Base-by-base conservation (phyloP, 2,888 invertebrate species). In the Neuroscelio doddi region DNA sequence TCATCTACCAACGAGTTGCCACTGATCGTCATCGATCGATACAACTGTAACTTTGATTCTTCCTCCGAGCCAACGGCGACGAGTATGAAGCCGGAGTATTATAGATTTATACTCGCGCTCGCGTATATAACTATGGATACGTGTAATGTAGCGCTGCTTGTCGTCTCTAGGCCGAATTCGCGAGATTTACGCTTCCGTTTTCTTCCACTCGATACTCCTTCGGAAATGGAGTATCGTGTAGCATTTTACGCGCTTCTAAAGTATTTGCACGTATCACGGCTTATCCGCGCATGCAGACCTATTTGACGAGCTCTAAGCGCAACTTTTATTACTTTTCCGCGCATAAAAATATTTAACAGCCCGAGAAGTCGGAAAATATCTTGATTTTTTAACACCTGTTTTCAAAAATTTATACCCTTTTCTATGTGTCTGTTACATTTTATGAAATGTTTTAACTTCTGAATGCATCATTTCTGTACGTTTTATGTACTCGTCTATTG, bases 41-140 rank as follows among this genome's bases (percentile, higher is more conserved):
- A 2, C 10, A n/a, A 8, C 4, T 14, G 44, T 32, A 44, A 49
- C 17, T 47, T 49, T 47, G 36, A 45, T 38, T 55, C 55, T 41
- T 46, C 10, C 49, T 29, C 39, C 21, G 34, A 45, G 27, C 10
- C 50, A 49, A 34, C 41, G 58, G 10, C n/a, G 17, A 32, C 9
- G 12, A 15, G 45, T 53, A 39, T 41, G 38, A 15, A 24, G n/a
- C 32, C 21, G 9, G 17, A 53, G 49, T 32, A 36, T 9, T 32
- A 58, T 49, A 57, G 57, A 64, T 64, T 58, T 52, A 53, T 64
- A 58, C 58, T 58, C 44, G 58, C 45, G 4, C 34, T n/a, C n/a
- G n/a, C n/a, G n/a, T n/a, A n/a, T n/a, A n/a, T n/a, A n/a, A 9
- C 34, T 34, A 15, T 9, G 39, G 9, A 39, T 17, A 39, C 17